These are phyloP conservation scores for Prionailurus bengalensis DNA, from an alignment of 2,113 vertebrate genomes.

Conservation along the genomic window DNA sequence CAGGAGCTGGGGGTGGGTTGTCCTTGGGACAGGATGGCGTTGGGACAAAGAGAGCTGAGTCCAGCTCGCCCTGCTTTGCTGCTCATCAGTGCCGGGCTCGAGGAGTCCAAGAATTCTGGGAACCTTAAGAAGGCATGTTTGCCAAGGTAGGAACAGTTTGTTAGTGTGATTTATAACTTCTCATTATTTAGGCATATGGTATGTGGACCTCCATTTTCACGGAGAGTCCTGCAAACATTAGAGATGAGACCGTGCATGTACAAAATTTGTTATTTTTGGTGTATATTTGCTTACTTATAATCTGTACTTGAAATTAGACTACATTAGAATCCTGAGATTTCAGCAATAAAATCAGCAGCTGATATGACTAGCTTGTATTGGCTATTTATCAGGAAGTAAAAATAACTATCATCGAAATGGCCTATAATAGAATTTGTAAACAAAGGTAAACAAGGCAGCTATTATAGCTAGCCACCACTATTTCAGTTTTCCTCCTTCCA, in stretches of 20 bases:
- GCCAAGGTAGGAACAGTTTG: neutral
- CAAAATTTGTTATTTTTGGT: neutral
- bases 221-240: neutral
- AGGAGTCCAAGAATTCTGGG: neutral
- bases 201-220: neutral
- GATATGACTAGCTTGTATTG: neutral
- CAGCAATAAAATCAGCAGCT: neutral
- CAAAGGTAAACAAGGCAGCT: neutral
- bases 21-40: neutral
- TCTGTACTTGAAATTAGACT: neutral
- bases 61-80: neutral
- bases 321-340: constrained; percentile 27
- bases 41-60: neutral
- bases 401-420: neutral
- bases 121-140: neutral
- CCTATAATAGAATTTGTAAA: neutral
- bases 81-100: neutral
- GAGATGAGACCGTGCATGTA: neutral
- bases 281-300: constrained; percentile 17
- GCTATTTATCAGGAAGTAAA: neutral
- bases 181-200: neutral
- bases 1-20: no score
- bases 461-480: neutral
- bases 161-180: neutral
- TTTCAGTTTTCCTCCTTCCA: neutral